Evolutionary conservation across 2,888 invertebrate species (phyloP), one percentile per base, ranked within the genome.

Genomic region (Leucania comma): DNA sequence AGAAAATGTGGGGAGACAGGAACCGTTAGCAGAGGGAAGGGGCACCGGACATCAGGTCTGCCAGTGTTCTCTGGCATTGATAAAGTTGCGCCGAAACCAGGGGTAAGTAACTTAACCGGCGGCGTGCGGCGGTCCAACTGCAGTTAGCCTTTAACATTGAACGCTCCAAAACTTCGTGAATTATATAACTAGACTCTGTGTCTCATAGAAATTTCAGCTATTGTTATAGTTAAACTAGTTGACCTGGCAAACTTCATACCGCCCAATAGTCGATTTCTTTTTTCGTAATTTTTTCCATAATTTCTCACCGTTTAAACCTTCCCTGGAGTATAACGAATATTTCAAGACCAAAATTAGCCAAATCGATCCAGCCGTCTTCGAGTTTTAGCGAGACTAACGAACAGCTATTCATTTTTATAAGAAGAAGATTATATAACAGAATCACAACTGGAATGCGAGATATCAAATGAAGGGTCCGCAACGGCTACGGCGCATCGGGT

Each of bases 81-180:
- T 89, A 90, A 92, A 93, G 89, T 92, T 91, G 81, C 84, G 86
- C 83, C 83, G 82, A 87, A 88, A 90, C 86, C 85, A 76, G 86
- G 81, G 84, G 86, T 87, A 89, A 89, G 87, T 91, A 88, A 91
- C 88, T 91, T 88, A 89, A 86, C 85, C 78, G 81, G 85, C 48
- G 46, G 32, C 58, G 83, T 80, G 85, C 48, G 38, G 32, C 58
- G 83, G 75, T 73, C 76, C 78, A 86, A 88, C 87, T 89, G 86
- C 70, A 78, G 83, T 88, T 88, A 88, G 66, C 70, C 70, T 54
- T 35, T 84, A 86, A 89, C 86, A 87, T 86, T 86, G 84, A 80
- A 87, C 74, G 77, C 71, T 82, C 76, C 78, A 80, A 83, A 85
- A 83, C 69, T 64, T 74, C 65, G 73, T 68, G 77, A 69, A 73